Evolutionary conservation across 2,888 invertebrate genomes (phyloP).

Genomic region (Megaustenia siamemsis): DNA sequence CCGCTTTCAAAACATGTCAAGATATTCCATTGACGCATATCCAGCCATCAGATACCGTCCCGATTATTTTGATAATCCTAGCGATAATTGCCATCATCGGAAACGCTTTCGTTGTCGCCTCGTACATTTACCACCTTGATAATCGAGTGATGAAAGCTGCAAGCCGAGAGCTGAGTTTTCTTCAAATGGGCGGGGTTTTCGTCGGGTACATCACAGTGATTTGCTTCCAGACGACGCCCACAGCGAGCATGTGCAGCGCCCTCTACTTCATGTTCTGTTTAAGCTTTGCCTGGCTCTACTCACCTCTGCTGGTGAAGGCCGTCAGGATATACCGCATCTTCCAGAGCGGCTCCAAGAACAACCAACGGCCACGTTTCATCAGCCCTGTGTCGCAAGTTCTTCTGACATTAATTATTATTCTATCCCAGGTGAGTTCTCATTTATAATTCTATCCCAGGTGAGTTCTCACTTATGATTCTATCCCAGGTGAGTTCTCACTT

Average conservation of each 20-base stretch:
- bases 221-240: conserved; percentile 63
- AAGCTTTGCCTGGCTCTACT: conserved; percentile 62
- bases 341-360: conserved; percentile 59
- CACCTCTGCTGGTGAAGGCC: conserved; percentile 62
- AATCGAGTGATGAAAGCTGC: conserved; percentile 72
- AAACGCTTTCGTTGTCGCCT: conserved; percentile 35
- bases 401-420: conserved; percentile 39
- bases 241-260: conserved; percentile 47
- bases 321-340: conserved; percentile 65
- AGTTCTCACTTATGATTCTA: too few species aligned
- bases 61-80: conserved; percentile 43
- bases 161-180: conserved; percentile 67
- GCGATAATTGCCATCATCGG: conserved; percentile 35
- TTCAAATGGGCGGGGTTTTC: conserved; percentile 67
- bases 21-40: conserved; percentile 46
- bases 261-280: conserved; percentile 59
- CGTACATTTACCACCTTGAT: conserved; percentile 54
- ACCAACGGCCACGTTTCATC: conserved; percentile 56
- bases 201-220: conserved; percentile 65
- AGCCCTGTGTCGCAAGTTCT: conserved; percentile 59
- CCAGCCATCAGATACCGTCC: conserved; percentile 37
- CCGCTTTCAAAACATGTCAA: conserved; percentile 48
- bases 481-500: neutral
- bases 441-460: neutral
- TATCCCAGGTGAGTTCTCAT: conserved; percentile 56